These are phyloP conservation scores for Rallus limicola DNA, from an alignment of 2,113 vertebrate genomes.

Conservation along the genomic window DNA sequence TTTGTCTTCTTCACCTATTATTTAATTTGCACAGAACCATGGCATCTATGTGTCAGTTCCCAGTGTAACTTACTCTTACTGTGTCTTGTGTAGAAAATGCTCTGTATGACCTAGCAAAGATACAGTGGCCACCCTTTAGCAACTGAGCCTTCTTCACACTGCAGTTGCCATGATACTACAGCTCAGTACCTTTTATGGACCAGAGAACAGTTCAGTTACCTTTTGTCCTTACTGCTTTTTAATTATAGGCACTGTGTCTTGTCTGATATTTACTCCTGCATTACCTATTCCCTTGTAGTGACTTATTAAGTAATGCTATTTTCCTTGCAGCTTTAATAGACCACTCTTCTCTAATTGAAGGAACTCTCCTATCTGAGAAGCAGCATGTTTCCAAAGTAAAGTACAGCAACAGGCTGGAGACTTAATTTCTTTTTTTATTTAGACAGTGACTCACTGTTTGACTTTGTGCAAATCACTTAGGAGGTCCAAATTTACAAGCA, in stretches of 20 bases:
- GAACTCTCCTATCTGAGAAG: not conserved
- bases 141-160: not conserved
- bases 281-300: not conserved
- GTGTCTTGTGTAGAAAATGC: not conserved
- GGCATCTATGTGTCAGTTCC: not conserved
- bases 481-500: not conserved
- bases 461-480: not conserved
- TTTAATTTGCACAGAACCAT: not conserved
- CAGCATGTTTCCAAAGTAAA: not conserved
- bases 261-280: not conserved
- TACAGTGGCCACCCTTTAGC: not conserved
- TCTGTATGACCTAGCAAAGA: not conserved
- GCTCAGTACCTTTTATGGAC: not conserved
- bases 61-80: not conserved
- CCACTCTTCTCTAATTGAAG: not conserved
- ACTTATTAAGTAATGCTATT: not conserved
- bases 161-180: not conserved
- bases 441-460: not conserved
- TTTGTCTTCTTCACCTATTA: not conserved
- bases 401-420: not conserved
- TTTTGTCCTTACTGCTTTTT: not conserved
- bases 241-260: not conserved
- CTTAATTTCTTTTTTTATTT: constrained; percentile 1
- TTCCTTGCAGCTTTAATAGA: not conserved
- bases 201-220: not conserved